A percentile compares a stretch with the other conserved stretches of the same genome.
These are phyloP conservation scores for Anarhynchus alexandrinus DNA, from an alignment of 2,113 vertebrate species.

Conservation along the genomic window DNA sequence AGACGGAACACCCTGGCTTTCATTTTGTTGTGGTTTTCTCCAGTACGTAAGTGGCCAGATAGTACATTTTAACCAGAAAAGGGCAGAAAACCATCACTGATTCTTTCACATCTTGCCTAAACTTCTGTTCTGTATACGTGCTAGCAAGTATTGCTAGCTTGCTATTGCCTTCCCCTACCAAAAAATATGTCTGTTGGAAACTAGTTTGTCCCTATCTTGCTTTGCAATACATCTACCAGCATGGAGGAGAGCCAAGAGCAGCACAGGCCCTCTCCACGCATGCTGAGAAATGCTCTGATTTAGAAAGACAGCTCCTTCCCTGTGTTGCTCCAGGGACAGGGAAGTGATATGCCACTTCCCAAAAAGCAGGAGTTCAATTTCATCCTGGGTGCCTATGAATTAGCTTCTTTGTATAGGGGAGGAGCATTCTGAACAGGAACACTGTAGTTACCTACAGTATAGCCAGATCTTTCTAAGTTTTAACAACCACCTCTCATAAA, in stretches of 20 bases:
- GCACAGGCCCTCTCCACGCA: background rate
- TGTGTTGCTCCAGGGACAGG: background rate
- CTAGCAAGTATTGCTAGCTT: background rate
- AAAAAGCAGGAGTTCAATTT: background rate
- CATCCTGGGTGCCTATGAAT: background rate
- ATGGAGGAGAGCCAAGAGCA: background rate
- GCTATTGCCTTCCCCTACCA: background rate
- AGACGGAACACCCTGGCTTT: background rate
- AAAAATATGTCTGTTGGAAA: background rate
- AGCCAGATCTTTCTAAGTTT: background rate
- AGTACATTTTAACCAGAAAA: background rate
- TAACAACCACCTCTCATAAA: background rate
- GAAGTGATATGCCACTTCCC: background rate
- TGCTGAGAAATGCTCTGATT: constrained; percentile 22
- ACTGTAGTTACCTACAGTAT: background rate
- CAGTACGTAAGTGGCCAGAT: background rate
- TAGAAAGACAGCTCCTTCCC: background rate
- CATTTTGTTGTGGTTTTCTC: background rate
- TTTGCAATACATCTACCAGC: background rate
- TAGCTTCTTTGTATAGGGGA: background rate
- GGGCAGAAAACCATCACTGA: background rate
- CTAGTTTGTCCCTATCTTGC: background rate
- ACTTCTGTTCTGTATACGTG: background rate
- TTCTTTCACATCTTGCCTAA: background rate
- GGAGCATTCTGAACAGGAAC: background rate